Percentiles rank a stretch among this genome's conserved stretches.
Conservation (phyloP, 2,797 vertebrate species). For the Phyllotis vaccarum region DNA sequence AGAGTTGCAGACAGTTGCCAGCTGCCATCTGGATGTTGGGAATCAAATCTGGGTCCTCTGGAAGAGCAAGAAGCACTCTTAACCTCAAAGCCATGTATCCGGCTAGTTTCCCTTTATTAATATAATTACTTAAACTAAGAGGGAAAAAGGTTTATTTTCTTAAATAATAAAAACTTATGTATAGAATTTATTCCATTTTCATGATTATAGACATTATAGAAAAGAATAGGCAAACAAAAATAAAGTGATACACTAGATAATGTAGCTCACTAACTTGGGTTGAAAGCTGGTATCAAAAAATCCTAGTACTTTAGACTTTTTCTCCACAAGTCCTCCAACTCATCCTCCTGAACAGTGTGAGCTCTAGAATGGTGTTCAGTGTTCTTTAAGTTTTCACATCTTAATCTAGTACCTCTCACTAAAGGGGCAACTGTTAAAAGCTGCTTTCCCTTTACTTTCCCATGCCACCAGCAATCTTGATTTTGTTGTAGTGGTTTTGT, state of each 20-base stretch:
- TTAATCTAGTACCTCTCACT: constrained; percentile 13
- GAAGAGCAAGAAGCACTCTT: neutral
- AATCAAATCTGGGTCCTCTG: neutral
- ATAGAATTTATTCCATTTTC: constrained; percentile 73
- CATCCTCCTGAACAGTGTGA: constrained; percentile 24
- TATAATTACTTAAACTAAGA: neutral
- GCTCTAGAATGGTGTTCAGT: neutral
- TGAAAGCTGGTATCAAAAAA: constrained; percentile 29
- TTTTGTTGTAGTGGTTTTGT: neutral
- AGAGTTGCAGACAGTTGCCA: neutral
- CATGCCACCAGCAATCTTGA: neutral
- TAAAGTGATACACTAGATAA: neutral
- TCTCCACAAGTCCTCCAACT: constrained; percentile 13
- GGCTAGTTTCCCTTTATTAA: neutral
- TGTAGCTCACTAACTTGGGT: constrained; percentile 22
- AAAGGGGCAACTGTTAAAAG: constrained; percentile 50
- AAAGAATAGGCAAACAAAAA: constrained; percentile 45
- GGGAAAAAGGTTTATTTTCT: neutral
- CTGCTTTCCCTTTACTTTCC: constrained; percentile 48
- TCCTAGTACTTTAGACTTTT: constrained; percentile 39
- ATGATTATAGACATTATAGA: constrained; percentile 65
- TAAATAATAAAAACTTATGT: constrained; percentile 42
- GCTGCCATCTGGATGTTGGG: neutral
- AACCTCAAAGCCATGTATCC: neutral
- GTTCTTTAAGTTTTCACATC: constrained; percentile 45